Conservation (phyloP, 2,113 vertebrate species). For the Daboia siamensis region DNA sequence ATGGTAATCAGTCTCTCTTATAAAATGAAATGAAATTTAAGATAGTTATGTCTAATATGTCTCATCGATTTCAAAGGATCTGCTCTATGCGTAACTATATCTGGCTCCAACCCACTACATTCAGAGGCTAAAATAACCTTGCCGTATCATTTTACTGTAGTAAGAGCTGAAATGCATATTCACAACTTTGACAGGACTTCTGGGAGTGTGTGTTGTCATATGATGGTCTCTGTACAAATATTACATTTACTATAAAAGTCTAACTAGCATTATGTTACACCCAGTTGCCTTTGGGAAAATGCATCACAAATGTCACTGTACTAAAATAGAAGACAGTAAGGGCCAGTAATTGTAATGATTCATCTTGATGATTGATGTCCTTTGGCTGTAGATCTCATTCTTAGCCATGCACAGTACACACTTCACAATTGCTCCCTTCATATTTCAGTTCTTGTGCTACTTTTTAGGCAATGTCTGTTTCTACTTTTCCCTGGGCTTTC, state of each 20-base stretch:
- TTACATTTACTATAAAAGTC: neutral
- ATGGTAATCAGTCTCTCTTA: neutral
- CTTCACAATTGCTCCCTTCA: neutral
- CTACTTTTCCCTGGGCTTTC: neutral
- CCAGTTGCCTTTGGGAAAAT: neutral
- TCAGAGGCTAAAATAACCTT: neutral
- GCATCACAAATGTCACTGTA: neutral
- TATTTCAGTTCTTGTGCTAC: neutral
- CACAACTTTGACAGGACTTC: neutral
- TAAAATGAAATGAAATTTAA: neutral
- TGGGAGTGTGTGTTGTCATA: too few relatives aligned
- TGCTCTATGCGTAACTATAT: neutral
- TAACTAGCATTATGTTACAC: neutral
- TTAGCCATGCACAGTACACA: neutral
- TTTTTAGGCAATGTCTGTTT: neutral
- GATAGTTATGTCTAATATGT: neutral
- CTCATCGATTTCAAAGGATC: neutral
- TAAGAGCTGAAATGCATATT: neutral
- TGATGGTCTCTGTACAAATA: neutral
- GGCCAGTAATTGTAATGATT: neutral
- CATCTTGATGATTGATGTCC: neutral
- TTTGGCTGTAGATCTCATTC: neutral
- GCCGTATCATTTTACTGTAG: neutral
- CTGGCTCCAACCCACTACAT: neutral
- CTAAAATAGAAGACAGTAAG: neutral